Evolutionary conservation across 92 coral and sea anemone species (phyloP), one percentile per base, ranked within the genome.

Genomic region (Micromussa lordhowensis): DNA sequence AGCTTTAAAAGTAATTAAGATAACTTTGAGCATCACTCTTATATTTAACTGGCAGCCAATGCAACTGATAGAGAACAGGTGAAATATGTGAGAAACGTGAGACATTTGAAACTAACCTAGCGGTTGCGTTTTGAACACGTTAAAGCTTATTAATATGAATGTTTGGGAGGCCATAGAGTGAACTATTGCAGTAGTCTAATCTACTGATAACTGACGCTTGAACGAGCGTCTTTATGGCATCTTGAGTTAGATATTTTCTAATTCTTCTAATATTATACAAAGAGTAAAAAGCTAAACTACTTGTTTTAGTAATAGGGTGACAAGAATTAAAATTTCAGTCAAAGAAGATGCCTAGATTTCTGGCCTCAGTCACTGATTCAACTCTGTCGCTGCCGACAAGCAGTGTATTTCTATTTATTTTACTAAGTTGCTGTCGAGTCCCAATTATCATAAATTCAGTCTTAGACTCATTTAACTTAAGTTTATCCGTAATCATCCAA

Each of bases 371-470:
- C 19, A 13, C 66, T 58, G 66, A 58, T 58, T 58, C 3, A 15
- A 58, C 66, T 58, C 24, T 16, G 19, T 16, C 24, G 66, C 24
- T 26, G 31, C 31, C 73, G 24, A 78, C 82, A 18, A 78, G 31
- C 21, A 78, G 58, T 11, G 28, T 31, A 49, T 44, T 29, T 7
- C 35, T 35, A 40, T 35, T 78, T 12, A 78, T 24, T 78, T 78
- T 78, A 31, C 64, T 78, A n/a, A 78, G 58, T 78, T 78, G 57
- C 35, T 78, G 82, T 30, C 82, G 35, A 28, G 82, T 78, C 40
- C 82, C 82, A 49, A 78, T 76, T 24, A 76, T 29, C 81, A 76
- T 76, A 34, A 76, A 76, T 73, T 31, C 81, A 76, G 81, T 29
- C 64, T 78, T 78, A 49, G 61, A 40, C 24, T 78, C 82, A 59